Conservation (phyloP, 37 sponge, comb jelly and placozoan species). For the Diacarnus erythraeanus region DNA sequence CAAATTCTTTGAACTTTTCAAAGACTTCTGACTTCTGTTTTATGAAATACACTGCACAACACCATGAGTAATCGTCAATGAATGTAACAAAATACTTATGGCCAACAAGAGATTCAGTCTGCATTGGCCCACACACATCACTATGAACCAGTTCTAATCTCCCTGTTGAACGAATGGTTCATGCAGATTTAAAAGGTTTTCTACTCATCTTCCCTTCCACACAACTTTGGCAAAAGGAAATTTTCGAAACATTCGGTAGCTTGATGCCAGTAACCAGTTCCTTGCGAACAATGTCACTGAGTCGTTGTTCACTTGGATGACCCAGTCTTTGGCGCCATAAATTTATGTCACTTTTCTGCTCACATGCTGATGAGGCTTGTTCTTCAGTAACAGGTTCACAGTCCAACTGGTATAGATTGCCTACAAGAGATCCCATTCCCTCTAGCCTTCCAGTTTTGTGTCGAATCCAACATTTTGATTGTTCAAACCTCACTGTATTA, state of each 20-base stretch:
- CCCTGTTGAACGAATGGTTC: constrained; percentile 32
- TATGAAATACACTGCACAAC: no score
- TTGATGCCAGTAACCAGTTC: constrained; percentile 25
- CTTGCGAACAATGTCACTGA: constrained; percentile 32
- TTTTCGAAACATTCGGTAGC: constrained; percentile 6
- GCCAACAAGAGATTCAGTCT: constrained; percentile 50
- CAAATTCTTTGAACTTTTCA: no score
- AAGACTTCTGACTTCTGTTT: no score
- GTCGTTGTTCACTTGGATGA: constrained; percentile 25
- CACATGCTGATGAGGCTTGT: constrained; percentile 18
- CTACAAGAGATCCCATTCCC: constrained; percentile 36
- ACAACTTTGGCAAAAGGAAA: constrained; percentile 64
- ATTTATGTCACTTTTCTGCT: constrained; percentile 4
- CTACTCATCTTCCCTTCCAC: constrained; percentile 47
- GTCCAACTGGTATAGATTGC: constrained; percentile 39
- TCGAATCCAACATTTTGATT: constrained; percentile 36
- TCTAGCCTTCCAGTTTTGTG: constrained; percentile 10
- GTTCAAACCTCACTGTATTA: constrained; percentile 18
- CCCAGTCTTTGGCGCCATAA: constrained; percentile 64
- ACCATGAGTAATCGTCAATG: no score
- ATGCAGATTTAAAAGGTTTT: constrained; percentile 47
- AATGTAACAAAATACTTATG: no score
- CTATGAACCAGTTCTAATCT: constrained; percentile 45
- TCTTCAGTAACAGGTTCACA: constrained; percentile 28
- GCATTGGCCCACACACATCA: constrained; percentile 66